These are phyloP conservation scores for Hipparchia sbordonii DNA, from an alignment of 2,888 invertebrate genomes.

Conservation along the genomic window DNA sequence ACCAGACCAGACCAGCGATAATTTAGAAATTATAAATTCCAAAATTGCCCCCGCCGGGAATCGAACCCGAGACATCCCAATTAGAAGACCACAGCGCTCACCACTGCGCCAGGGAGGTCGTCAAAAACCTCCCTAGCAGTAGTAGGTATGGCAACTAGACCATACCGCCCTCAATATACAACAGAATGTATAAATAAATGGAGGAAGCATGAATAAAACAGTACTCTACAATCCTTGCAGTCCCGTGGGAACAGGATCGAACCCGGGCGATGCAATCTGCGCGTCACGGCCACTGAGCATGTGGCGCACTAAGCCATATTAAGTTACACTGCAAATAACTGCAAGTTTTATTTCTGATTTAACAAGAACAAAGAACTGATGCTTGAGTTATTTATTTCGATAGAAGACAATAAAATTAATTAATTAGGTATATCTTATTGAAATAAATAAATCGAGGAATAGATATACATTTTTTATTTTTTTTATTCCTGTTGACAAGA, in stretches of 20 bases:
- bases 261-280: constrained; percentile 34
- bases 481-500: too few species aligned
- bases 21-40: too few species aligned
- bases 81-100: too few species aligned
- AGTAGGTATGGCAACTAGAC: too few species aligned
- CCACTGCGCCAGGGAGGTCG: too few species aligned
- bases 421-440: too few species aligned
- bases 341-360: not conserved
- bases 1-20: too few species aligned
- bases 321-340: constrained; percentile 7
- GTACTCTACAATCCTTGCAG: not conserved
- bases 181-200: not conserved
- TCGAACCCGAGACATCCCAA: too few species aligned
- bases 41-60: too few species aligned
- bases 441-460: too few species aligned
- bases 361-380: not conserved
- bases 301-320: constrained; percentile 13
- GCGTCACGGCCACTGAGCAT: constrained; percentile 33
- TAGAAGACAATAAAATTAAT: not conserved
- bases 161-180: not conserved
- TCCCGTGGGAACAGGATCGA: constrained; percentile 36
- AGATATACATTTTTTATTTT: too few species aligned
- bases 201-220: not conserved
- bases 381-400: not conserved
- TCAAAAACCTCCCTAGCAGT: too few species aligned